Conservation (phyloP, 2,113 vertebrate species). For the Chitala chitala region DNA sequence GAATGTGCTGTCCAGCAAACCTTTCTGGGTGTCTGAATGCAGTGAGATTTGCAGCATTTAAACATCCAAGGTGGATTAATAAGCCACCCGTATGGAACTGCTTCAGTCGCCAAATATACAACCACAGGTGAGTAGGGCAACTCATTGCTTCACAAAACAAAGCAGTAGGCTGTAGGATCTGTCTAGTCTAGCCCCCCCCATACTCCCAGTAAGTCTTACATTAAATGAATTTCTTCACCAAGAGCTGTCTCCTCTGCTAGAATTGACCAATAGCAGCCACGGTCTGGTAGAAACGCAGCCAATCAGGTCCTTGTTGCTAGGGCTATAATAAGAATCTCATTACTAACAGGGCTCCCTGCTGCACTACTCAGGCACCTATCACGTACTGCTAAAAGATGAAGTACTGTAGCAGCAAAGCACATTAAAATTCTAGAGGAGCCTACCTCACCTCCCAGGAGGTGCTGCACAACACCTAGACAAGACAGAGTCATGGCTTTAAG, state of each 20-base stretch:
- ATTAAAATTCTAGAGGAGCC: constrained; percentile 21
- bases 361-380: constrained; percentile 26
- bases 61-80: neutral
- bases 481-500: neutral
- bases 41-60: neutral
- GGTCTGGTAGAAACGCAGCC: constrained; percentile 2
- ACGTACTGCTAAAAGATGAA: constrained; percentile 22
- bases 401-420: constrained; percentile 15
- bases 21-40: too few species aligned
- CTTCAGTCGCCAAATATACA: neutral
- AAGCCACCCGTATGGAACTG: neutral
- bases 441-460: neutral
- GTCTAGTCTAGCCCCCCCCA: neutral
- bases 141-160: constrained; percentile 1
- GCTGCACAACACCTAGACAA: neutral
- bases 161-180: constrained; percentile 4
- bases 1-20: too few species aligned
- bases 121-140: neutral
- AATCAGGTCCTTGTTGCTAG: constrained; percentile 35
- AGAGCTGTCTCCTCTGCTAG: constrained; percentile 6
- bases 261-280: constrained; percentile 20
- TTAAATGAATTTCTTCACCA: constrained; percentile 22
- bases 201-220: constrained; percentile 12
- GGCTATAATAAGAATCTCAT: constrained; percentile 31
- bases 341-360: constrained; percentile 22